phyloP scores from a whole-genome alignment of 2,888 invertebrate species.

The Tanypteryx hageni region DNA sequence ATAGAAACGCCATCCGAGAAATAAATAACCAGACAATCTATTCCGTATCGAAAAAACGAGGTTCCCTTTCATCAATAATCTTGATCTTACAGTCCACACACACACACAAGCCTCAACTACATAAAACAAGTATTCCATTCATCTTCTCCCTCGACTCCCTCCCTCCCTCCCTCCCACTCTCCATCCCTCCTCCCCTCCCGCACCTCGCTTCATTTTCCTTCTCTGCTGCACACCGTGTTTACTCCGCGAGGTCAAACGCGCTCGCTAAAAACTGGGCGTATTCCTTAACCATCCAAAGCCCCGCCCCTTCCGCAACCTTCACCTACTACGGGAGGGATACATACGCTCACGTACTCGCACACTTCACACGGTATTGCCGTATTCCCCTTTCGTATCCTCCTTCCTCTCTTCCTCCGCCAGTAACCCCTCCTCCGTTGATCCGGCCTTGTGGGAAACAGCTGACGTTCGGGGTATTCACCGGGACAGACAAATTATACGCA shows the following conservation, averaged over 20 bases:
- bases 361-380: constrained; percentile 68
- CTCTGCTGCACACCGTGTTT: neutral
- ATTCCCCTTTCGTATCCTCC: constrained; percentile 34
- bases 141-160: neutral
- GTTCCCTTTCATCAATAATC: too few species aligned
- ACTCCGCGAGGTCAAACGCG: neutral
- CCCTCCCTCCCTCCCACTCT: too few species aligned
- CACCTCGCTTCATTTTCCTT: neutral
- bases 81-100: too few species aligned
- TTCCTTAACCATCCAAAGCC: constrained; percentile 72
- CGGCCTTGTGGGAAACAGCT: constrained; percentile 66
- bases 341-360: constrained; percentile 41
- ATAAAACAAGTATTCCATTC: constrained; percentile 32
- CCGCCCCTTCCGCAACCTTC: constrained; percentile 75
- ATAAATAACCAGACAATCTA: neutral
- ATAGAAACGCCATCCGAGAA: neutral
- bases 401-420: constrained; percentile 34
- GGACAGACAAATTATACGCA: constrained; percentile 37
- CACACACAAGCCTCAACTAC: neutral
- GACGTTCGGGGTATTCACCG: constrained; percentile 65
- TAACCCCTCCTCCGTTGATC: constrained; percentile 30
- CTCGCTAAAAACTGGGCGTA: constrained; percentile 18
- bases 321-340: constrained; percentile 75
- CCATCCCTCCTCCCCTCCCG: neutral
- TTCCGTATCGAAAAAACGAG: neutral